Conservation (phyloP, 1,140 invertebrate genomes). For the Plodia interpunctella region DNA sequence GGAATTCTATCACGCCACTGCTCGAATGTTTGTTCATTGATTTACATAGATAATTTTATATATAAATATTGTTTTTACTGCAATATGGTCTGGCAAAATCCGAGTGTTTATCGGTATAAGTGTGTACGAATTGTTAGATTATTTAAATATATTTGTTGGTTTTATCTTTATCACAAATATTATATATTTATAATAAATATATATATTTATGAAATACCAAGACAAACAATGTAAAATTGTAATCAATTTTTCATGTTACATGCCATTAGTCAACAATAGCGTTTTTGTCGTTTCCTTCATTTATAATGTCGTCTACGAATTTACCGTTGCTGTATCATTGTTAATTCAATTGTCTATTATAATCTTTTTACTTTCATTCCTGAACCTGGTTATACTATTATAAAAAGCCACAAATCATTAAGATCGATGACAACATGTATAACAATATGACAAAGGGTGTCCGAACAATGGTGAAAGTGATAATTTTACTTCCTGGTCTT, state of each 20-base stretch:
- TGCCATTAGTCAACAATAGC: too few relatives aligned
- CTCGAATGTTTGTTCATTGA: not conserved
- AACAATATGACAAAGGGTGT: constrained; percentile 12
- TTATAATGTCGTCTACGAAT: too few relatives aligned
- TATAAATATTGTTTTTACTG: not conserved
- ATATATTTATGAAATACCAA: too few relatives aligned
- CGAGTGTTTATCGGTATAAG: not conserved
- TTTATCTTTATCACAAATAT: too few relatives aligned
- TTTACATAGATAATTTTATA: constrained; percentile 5
- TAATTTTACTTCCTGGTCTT: not conserved
- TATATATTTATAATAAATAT: too few relatives aligned
- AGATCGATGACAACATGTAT: not conserved
- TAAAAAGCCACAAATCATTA: not conserved
- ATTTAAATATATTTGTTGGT: too few relatives aligned
- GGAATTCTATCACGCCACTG: constrained; percentile 17
- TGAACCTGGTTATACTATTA: not conserved
- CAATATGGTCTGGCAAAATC: not conserved
- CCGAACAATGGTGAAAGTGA: constrained; percentile 14
- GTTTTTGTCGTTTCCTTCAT: too few relatives aligned
- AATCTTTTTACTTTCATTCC: too few relatives aligned
- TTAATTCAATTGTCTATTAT: too few relatives aligned
- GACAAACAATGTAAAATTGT: too few relatives aligned
- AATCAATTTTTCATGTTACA: too few relatives aligned
- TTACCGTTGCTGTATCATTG: too few relatives aligned
- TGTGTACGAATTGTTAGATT: not conserved